These are phyloP conservation scores for Aquatica leii DNA, from an alignment of 2,888 invertebrate genomes.

Conservation along the genomic window DNA sequence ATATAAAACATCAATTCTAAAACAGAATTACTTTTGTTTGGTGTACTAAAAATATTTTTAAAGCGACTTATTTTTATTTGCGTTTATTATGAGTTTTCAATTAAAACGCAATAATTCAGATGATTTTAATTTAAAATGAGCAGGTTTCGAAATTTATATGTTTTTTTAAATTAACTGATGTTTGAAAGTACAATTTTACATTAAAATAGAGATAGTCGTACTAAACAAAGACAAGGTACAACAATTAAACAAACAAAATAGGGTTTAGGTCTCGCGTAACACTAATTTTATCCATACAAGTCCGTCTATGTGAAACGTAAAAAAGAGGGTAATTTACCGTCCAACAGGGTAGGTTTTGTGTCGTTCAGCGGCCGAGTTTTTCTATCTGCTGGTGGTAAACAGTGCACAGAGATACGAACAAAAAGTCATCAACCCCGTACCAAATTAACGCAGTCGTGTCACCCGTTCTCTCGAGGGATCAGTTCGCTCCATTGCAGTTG, in stretches of 20 bases:
- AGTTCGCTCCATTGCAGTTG: constrained; percentile 32
- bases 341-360: constrained; percentile 34
- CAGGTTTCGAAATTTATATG: too few species aligned
- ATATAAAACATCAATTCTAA: too few species aligned
- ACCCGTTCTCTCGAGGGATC: constrained; percentile 33
- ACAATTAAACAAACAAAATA: constrained; percentile 36
- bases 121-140: too few species aligned
- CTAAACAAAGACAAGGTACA: constrained; percentile 29
- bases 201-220: constrained; percentile 10
- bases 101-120: too few species aligned
- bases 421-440: constrained; percentile 39
- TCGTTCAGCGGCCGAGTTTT: constrained; percentile 34
- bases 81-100: too few species aligned
- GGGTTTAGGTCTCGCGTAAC: constrained; percentile 26
- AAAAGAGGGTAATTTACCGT: constrained; percentile 37
- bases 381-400: constrained; percentile 34
- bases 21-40: too few species aligned
- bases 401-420: constrained; percentile 36
- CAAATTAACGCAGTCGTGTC: constrained; percentile 38
- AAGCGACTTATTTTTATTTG: too few species aligned
- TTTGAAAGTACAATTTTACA: not conserved
- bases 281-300: constrained; percentile 32
- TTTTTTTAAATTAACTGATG: too few species aligned
- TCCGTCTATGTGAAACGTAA: constrained; percentile 35
- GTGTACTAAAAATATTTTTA: too few species aligned